Percentiles rank a stretch among this genome's conserved stretches.
Conservation (phyloP, 2,113 vertebrate species). For the Abramis brama region DNA sequence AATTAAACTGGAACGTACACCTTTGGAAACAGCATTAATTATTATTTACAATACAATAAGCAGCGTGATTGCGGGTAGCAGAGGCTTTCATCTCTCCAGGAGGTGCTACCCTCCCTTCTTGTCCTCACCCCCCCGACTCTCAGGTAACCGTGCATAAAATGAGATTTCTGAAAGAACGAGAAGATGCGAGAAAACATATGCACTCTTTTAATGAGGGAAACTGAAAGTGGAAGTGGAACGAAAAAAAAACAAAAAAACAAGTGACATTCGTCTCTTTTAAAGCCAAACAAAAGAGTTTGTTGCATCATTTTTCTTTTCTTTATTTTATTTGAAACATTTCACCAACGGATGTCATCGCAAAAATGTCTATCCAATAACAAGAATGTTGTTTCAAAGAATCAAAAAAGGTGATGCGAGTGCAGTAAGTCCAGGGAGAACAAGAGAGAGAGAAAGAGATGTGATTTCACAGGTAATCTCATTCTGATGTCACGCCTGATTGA, state of each 20-base stretch:
- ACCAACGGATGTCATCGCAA: slow-evolving; percentile 55
- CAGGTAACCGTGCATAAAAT: slow-evolving; percentile 52
- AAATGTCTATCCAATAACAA: slow-evolving; percentile 34
- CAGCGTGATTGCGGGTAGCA: slow-evolving; percentile 47
- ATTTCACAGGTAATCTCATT: slow-evolving; percentile 43
- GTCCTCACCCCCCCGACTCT: neutral
- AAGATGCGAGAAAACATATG: slow-evolving; percentile 14
- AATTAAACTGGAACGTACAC: slow-evolving; percentile 52
- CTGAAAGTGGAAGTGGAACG: neutral
- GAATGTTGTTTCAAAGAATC: slow-evolving; percentile 17
- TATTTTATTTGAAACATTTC: slow-evolving; percentile 70
- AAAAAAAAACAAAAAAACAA: neutral
- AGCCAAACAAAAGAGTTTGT: neutral
- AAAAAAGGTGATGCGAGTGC: slow-evolving; percentile 25
- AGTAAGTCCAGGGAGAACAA: neutral
- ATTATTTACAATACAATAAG: slow-evolving; percentile 62
- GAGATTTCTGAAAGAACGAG: slow-evolving; percentile 46
- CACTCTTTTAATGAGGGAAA: slow-evolving; percentile 42
- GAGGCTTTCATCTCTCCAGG: slow-evolving; percentile 47
- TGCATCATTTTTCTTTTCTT: slow-evolving; percentile 27
- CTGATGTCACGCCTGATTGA: slow-evolving; percentile 34
- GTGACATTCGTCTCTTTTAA: neutral
- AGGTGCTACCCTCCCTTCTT: neutral
- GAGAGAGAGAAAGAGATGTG: slow-evolving; percentile 19
- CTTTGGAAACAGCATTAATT: slow-evolving; percentile 47